phyloP scores from a whole-genome alignment of 1,140 invertebrate species.

The Hydropsyche tenuis region DNA sequence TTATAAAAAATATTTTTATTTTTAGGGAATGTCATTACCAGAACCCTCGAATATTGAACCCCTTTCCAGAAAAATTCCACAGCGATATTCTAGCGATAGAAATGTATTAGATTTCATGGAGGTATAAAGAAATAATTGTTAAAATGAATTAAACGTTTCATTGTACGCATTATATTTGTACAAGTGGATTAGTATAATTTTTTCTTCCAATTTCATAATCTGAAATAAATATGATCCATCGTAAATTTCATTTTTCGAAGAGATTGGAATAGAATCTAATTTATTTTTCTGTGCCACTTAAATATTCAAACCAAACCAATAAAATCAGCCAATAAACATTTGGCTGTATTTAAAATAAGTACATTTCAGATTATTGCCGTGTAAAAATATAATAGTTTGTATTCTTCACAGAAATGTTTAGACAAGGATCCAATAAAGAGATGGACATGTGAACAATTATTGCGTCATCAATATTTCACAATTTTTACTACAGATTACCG shows the following conservation, averaged over 20 bases:
- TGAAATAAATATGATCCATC: background rate
- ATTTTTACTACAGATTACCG: conserved; percentile 78
- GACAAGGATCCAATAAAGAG: conserved; percentile 92
- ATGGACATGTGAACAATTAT: conserved; percentile 88
- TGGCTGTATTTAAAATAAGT: background rate
- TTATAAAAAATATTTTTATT: background rate
- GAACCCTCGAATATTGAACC: conserved; percentile 87
- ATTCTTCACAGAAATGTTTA: conserved; percentile 80
- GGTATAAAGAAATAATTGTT: conserved; percentile 57
- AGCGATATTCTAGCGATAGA: conserved; percentile 68
- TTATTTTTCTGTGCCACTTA: too few relatives aligned
- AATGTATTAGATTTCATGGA: conserved; percentile 85
- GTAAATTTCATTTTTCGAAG: too few relatives aligned
- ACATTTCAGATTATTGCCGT: background rate
- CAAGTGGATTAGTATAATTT: background rate
- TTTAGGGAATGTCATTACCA: conserved; percentile 86
- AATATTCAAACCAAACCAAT: too few relatives aligned
- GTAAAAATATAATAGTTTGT: conserved; percentile 2
- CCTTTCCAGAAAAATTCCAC: conserved; percentile 83
- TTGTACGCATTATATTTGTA: background rate
- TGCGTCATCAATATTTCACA: conserved; percentile 89
- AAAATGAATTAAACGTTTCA: conserved; percentile 1
- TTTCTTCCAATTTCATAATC: background rate
- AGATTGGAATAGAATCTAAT: too few relatives aligned
- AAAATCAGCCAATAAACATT: too few relatives aligned